Percentiles rank a stretch among this genome's conserved stretches.
Conservation (phyloP, 2,888 invertebrate genomes). For the Amorpha juglandis region DNA sequence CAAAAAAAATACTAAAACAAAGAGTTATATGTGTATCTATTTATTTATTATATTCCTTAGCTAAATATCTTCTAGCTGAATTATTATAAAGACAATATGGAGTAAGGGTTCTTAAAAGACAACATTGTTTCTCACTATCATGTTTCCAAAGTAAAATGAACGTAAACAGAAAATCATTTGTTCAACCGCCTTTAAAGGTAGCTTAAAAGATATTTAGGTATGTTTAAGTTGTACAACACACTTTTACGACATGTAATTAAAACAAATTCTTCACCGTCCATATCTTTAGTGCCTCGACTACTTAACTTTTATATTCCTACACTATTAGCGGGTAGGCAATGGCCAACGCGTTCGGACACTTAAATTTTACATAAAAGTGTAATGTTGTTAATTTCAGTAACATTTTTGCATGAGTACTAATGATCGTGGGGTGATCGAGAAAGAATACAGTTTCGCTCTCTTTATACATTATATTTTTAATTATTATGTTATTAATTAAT, state of each 20-base stretch:
- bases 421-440: too few relatives aligned
- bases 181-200: not conserved
- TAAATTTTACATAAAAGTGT: constrained; percentile 7
- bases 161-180: constrained; percentile 3
- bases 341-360: constrained; percentile 29
- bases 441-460: too few relatives aligned
- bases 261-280: constrained; percentile 35
- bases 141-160: not conserved
- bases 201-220: constrained; percentile 21
- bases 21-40: too few relatives aligned
- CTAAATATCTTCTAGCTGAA: not conserved
- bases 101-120: not conserved
- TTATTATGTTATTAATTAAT: too few relatives aligned
- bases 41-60: not conserved
- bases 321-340: constrained; percentile 36
- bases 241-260: constrained; percentile 44
- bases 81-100: not conserved
- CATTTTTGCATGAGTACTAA: too few relatives aligned
- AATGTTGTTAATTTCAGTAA: not conserved
- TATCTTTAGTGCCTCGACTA: constrained; percentile 43
- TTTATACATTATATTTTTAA: too few relatives aligned
- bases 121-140: not conserved
- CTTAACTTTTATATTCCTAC: constrained; percentile 46
- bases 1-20: too few relatives aligned
- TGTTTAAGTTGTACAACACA: constrained; percentile 32